Conservation (phyloP, 2,888 invertebrate genomes). For the Lithophane leautieri region DNA sequence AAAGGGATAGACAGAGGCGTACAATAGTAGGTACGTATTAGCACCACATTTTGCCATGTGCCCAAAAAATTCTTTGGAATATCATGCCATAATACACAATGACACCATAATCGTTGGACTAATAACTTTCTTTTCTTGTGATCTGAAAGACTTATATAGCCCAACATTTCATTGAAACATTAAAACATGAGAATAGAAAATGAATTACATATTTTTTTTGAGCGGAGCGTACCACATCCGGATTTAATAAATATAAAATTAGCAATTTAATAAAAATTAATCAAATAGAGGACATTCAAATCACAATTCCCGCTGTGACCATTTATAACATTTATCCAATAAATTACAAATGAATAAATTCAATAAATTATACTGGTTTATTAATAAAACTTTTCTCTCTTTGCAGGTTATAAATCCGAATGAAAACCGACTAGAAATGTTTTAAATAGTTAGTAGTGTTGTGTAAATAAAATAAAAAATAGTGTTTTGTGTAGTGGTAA, state of each 20-base stretch:
- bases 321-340: neutral
- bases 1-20: no score
- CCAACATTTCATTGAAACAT: neutral
- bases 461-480: conserved; percentile 51
- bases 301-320: conserved; percentile 51
- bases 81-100: neutral
- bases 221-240: conserved; percentile 19
- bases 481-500: conserved; percentile 68
- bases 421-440: conserved; percentile 71
- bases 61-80: neutral
- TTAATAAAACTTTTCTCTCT: conserved; percentile 47
- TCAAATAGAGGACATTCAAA: conserved; percentile 8
- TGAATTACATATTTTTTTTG: neutral
- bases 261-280: neutral
- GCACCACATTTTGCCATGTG: neutral
- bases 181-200: neutral
- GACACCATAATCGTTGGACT: neutral
- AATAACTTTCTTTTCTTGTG: neutral
- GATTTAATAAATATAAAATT: conserved; percentile 5
- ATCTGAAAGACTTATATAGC: neutral
- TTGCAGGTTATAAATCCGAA: conserved; percentile 70
- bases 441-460: conserved; percentile 61
- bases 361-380: conserved; percentile 1
- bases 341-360: conserved; percentile 8
- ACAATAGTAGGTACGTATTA: no score